Evolutionary conservation across 2,888 invertebrate genomes (phyloP), one percentile per base, ranked within the genome.

Genomic region (Thecophora atra): DNA sequence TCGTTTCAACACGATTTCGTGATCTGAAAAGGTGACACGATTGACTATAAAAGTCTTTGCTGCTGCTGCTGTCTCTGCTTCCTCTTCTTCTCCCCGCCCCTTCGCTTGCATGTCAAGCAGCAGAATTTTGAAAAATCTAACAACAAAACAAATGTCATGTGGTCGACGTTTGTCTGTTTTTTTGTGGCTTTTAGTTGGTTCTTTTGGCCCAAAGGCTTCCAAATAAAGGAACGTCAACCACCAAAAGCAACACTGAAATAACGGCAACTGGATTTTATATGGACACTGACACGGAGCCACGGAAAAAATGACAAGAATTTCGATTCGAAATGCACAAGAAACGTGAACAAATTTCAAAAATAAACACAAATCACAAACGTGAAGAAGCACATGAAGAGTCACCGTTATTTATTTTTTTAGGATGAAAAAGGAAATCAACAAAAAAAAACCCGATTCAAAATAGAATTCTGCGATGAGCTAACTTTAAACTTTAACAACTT

Each of bases 11-110:
- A 72, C 67, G 67, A 72, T 52, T 37, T 72, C 72, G 72, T 72
- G 72, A 72, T 42, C 62, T 52, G 58, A 67, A 62, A 72, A 66
- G 37, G 66, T 52, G 62, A 67, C 72, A 72, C 66, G 67, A 66
- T 62, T 54, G 51, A 67, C 60, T 60, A 62, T 30, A 52, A 67
- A 67, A n/a, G 60, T 44, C 37, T 15, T 28, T 52, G 66, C 28
- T 19, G 54, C 19, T 52, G 52, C 7, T 65, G 58, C 24, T 64
- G 56, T 52, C 17, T 51, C 30, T 52, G 63, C 44, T 65, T n/a
- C 58, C 60, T 30, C 24, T 19, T 19, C 26, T 56, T 51, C 37
- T n/a, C 37, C 11, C 37, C 6, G 6, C 37, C 3, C 5, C 51
- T 51, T 2, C 13, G 51, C 5, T 51, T 51, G n/a, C 51, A 51